Base-by-base conservation (phyloP, 2,797 vertebrate species). In the Phataginus tricuspis region DNA sequence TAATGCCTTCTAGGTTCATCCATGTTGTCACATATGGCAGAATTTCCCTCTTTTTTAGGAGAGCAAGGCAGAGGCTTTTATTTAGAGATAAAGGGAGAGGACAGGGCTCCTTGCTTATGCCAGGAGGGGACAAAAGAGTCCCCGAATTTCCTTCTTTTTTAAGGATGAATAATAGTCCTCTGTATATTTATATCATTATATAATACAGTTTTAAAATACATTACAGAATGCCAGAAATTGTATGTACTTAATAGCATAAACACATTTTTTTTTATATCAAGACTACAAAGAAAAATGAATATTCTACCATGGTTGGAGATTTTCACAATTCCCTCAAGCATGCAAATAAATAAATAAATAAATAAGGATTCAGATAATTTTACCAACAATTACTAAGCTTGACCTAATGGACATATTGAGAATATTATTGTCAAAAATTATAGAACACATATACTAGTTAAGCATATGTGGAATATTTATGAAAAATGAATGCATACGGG, bases 291-390 rank as follows among this genome's bases (percentile, higher is more conserved):
- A 37, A 55, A 91, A 90, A 93, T 74, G 85, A 86, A 55, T 90
- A 55, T 68, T 86, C 78, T 19, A 55, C 31, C 61, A 75, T 18
- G 18, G 59, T 45, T 34, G 57, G 29, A 90, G 49, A 84, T 45
- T 88, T 79, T 94, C 64, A 95, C 23, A 79, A 59, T 61, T 93
- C 87, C 84, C 83, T 79, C 31, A 91, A 84, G 15, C 23, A 79
- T 74, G 12, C 29, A 86, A 59, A 82, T 57, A 93, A 64, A 74
- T 25, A 49, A 84, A 51, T 61, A 93, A 84, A 51, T 61, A 93
- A 80, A 55, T 82, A 83, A 78, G 12, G 51, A 61, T 61, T 71
- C 49, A 72, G n/a, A 83, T 49, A 84, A 84, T 39, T 79, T 71
- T 80, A 86, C 39, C 25, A 39, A 82, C 21, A 87, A 93, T 72